These are phyloP conservation scores for Cheirogaleus medius DNA, from an alignment of 2,113 vertebrate genomes.

Conservation along the genomic window DNA sequence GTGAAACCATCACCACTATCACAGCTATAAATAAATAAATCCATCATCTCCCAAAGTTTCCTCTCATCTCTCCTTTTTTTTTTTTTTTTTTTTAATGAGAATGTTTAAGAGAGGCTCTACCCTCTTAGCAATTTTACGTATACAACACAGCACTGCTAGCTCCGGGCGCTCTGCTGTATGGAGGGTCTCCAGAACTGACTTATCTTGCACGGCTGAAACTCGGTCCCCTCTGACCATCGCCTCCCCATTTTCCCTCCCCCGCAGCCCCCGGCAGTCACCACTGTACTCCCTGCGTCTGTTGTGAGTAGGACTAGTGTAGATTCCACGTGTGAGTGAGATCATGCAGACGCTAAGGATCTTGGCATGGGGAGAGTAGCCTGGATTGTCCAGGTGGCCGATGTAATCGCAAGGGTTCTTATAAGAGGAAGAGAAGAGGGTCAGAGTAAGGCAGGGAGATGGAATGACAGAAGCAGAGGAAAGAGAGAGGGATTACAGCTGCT, in stretches of 20 bases:
- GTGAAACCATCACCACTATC: not conserved
- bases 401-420: not conserved
- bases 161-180: not conserved
- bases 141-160: not conserved
- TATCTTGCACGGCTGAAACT: not conserved
- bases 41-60: not conserved
- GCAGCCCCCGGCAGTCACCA: not conserved
- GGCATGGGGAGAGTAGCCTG: not conserved
- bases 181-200: not conserved
- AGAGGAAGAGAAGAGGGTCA: not conserved
- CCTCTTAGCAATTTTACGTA: not conserved
- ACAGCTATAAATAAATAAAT: not conserved
- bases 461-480: not conserved
- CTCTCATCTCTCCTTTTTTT: not conserved
- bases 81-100: not conserved
- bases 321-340: not conserved
- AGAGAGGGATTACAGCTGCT: not conserved
- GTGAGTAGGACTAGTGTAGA: not conserved
- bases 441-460: not conserved
- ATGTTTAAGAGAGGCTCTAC: not conserved
- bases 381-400: not conserved
- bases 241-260: not conserved
- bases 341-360: not conserved
- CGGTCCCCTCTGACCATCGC: not conserved
- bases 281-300: not conserved